A percentile compares a stretch with the other conserved stretches of the same genome.
Evolutionary conservation across 1,140 invertebrate species (phyloP).

Genomic region (Papilio machaon): DNA sequence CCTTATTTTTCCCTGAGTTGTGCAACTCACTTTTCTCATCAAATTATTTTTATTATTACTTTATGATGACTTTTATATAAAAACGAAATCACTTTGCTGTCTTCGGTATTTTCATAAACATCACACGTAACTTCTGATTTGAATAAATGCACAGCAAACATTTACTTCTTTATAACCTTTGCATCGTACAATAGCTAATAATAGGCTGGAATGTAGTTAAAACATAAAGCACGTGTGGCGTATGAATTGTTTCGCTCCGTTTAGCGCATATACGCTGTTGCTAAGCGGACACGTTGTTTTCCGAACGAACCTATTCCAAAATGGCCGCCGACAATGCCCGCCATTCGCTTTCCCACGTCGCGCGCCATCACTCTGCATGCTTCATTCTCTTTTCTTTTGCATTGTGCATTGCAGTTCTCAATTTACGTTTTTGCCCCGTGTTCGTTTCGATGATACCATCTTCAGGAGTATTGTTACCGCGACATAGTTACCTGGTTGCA

Average conservation of each 20-base stretch:
- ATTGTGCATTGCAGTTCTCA: conserved; percentile 67
- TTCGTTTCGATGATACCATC: conserved; percentile 51
- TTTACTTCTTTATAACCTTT: background rate
- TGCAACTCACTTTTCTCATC: background rate
- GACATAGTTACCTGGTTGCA: background rate
- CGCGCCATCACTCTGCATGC: conserved; percentile 72
- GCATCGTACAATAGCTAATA: conserved; percentile 2
- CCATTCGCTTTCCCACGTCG: conserved; percentile 81
- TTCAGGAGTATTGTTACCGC: conserved; percentile 42
- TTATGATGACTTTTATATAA: background rate
- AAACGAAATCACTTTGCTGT: background rate
- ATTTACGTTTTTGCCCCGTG: conserved; percentile 59
- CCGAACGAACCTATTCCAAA: conserved; percentile 72
- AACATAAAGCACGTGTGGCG: conserved; percentile 76
- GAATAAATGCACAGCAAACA: background rate
- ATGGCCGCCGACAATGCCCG: conserved; percentile 72
- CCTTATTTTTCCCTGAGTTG: background rate
- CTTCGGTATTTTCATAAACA: background rate
- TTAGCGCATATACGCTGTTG: conserved; percentile 73
- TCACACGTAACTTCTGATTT: background rate
- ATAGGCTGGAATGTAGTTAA: conserved; percentile 65
- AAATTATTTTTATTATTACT: background rate
- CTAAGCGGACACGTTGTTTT: conserved; percentile 76
- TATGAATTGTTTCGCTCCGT: conserved; percentile 77
- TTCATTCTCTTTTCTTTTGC: conserved; percentile 77